Evolutionary conservation across 2,888 invertebrate species (phyloP), one percentile per base, ranked within the genome.

Genomic region (Trissolcus japonicus): DNA sequence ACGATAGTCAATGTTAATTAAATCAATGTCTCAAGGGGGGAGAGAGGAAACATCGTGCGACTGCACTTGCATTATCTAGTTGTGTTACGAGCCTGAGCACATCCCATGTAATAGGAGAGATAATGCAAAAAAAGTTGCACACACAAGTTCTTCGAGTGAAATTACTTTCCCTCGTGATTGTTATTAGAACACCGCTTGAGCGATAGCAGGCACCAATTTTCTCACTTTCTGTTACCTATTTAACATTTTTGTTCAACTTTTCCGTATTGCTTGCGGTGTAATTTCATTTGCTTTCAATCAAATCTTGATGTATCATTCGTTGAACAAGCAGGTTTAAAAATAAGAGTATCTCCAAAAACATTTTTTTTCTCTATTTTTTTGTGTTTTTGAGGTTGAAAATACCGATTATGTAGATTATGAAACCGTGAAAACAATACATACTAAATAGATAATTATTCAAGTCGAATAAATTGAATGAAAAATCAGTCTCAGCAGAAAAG

Each of bases 141-240:
- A 61, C 66, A 66, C 55, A 43, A 66, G 69, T 71, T 71, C 35
- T 35, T 71, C 76, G 66, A 59, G 69, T 76, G 76, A 76, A 76
- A 76, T 76, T 69, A 71, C 76, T 76, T 76, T 76, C 76, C 65
- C 76, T 76, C 71, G 71, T 61, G 66, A 71, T 76, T 76, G 76
- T 69, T 71, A 76, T 76, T 76, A 65, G 50, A 75, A 76, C 76
- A 66, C 66, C 56, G n/a, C 25, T 63, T 67, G 67, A 76, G 69
- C 46, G 76, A 76, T 71, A 76, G 35, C 35, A 35, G 69, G 40
- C 59, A 61, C 55, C 35, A 53, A 65, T 76, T 71, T 71, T 71
- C 69, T 71, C 65, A 76, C 76, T 76, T 69, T 76, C 76, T 65
- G 69, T 68, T 76, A 69, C 63, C 61, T 59, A 69, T 69, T 76